A percentile compares a stretch with the other conserved stretches of the same genome.
phyloP scores from a whole-genome alignment of 2,888 invertebrate species.

The Abrostola tripartita region DNA sequence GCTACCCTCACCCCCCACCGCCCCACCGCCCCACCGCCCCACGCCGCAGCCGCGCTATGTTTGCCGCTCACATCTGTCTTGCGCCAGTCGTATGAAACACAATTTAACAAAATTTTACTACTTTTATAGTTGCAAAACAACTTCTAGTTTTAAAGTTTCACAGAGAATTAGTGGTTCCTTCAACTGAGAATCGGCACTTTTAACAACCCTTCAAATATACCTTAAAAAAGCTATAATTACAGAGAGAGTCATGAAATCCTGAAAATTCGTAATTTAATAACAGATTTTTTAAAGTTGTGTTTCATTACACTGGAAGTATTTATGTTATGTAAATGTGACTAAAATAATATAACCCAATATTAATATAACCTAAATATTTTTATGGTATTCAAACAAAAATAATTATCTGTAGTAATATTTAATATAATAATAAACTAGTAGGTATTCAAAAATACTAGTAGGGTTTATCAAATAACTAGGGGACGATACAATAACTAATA shows the following conservation, averaged over 20 bases:
- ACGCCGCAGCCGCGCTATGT: conserved; percentile 47
- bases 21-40: conserved; percentile 35
- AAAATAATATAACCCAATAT: not conserved
- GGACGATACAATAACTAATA: too few species aligned
- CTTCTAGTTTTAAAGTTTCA: not conserved
- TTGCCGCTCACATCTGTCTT: conserved; percentile 45
- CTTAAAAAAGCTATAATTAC: too few species aligned
- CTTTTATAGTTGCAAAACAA: too few species aligned
- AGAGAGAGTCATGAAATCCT: too few species aligned
- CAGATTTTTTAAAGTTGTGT: not conserved
- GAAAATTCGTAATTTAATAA: too few species aligned
- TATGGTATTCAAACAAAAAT: not conserved
- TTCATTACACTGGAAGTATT: conserved; percentile 7
- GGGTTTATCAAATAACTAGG: too few species aligned
- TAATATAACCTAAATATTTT: not conserved
- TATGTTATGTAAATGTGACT: not conserved
- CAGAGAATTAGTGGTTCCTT: not conserved
- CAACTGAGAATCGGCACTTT: not conserved
- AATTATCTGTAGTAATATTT: not conserved
- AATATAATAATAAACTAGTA: not conserved
- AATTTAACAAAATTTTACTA: not conserved
- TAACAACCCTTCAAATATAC: too few species aligned
- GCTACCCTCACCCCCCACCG: conserved; percentile 73
- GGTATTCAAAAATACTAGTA: too few species aligned
- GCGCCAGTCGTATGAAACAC: conserved; percentile 15